Base-by-base conservation (phyloP, 1,140 invertebrate genomes). In the Anastrepha obliqua region DNA sequence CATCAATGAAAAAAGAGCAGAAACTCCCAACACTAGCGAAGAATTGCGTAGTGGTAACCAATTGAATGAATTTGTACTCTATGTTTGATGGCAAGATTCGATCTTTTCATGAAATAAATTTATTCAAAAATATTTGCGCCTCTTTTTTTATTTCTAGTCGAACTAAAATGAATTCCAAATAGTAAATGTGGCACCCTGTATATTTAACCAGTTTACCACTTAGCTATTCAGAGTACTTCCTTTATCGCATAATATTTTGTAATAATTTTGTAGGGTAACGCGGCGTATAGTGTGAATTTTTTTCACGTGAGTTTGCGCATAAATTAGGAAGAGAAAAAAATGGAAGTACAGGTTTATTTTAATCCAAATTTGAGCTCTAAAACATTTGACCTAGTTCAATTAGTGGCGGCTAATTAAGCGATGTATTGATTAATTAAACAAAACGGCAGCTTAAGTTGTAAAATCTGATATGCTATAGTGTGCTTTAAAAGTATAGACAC, bases 361-460 rank as follows among this genome's bases (percentile, higher is more conserved):
- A 47, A 42, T 3, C 9, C 3, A 44, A 39, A 17, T 44, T 17
- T n/a, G 67, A n/a, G 67, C 39, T 8, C 67, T 8, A 55, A 55
- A 55, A 6, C 51, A 55, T 15, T 44, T 74, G 67, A 44, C 67
- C 67, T 74, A 74, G 39, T 74, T 74, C 44, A 74, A 74, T 74
- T 74, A 74, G 42, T 17, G 67, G 42, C 67, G 67, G 44, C 67
- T 74, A 74, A 74, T 74, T 15, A 74, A 44, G 67, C 67, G 67
- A 74, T 74, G 47, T 74, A 74, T 74, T 74, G 67, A 44, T 74
- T 42, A 74, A 74, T 74, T 74, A 74, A 74, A 44, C 67, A 74
- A 47, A 3, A 39, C 13, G 17, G 44, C 13, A 44, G 67, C 67
- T 44, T 74, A 47, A 74, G 39, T 67, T 67, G 9, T 39, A 67